phyloP scores from a whole-genome alignment of 2,113 vertebrate genomes.

The Oncorhynchus keta region DNA sequence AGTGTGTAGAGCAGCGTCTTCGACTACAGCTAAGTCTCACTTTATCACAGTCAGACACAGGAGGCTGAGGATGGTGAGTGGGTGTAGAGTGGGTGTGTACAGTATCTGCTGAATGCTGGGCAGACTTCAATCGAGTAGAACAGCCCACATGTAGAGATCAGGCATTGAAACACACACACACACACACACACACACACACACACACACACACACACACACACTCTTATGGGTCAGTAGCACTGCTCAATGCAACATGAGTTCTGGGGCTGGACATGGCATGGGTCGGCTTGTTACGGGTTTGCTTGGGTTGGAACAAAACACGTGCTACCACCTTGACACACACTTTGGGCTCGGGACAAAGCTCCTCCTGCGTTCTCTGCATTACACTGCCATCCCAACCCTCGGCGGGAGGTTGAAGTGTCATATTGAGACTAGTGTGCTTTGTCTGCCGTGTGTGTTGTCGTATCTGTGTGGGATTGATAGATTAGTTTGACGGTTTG shows the following conservation, averaged over 20 bases:
- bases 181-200: too few relatives aligned
- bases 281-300: too few relatives aligned
- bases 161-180: neutral
- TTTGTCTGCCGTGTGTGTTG: neutral
- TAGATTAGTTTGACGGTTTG: slow-evolving; percentile 20
- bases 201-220: neutral
- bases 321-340: too few relatives aligned
- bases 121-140: neutral
- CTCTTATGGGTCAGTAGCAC: neutral
- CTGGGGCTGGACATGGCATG: neutral
- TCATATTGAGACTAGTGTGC: too few relatives aligned
- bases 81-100: neutral
- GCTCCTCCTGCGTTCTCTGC: slow-evolving; percentile 54
- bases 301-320: neutral
- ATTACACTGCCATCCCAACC: too few relatives aligned
- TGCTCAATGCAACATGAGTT: neutral
- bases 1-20: neutral
- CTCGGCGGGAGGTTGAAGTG: too few relatives aligned
- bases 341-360: neutral
- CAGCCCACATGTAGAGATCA: neutral
- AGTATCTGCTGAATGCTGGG: neutral
- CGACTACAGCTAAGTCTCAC: slow-evolving; percentile 15
- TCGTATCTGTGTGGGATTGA: slow-evolving; percentile 14
- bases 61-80: slow-evolving; percentile 7
- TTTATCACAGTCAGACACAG: slow-evolving; percentile 11